Conservation (phyloP, 2,888 invertebrate species). For the Deilephila porcellus region DNA sequence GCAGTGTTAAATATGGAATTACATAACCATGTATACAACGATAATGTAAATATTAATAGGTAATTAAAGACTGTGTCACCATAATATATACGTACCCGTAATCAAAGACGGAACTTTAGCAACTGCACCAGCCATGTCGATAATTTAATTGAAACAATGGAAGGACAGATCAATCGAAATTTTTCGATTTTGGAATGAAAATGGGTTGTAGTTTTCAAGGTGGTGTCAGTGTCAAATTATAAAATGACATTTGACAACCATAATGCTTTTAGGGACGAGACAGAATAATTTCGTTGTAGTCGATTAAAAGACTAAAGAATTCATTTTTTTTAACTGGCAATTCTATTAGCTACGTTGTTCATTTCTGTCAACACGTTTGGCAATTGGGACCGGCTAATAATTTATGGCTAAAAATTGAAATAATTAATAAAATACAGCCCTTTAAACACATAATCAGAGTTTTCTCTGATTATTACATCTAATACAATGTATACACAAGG, state of each 20-base stretch:
- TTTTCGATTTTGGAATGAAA: constrained; percentile 61
- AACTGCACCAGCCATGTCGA: constrained; percentile 72
- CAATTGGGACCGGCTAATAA: constrained; percentile 50
- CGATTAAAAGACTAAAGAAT: constrained; percentile 18
- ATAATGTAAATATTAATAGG: constrained; percentile 30
- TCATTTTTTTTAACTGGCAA: constrained; percentile 43
- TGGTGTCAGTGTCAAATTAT: constrained; percentile 37
- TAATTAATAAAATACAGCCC: background rate
- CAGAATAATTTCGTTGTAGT: background rate
- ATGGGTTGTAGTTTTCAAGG: constrained; percentile 28
- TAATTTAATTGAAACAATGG: constrained; percentile 64
- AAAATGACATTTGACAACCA: background rate
- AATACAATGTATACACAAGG: constrained; percentile 60
- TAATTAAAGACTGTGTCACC: background rate
- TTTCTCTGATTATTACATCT: constrained; percentile 9
- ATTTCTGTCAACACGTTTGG: constrained; percentile 61
- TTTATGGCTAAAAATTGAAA: constrained; percentile 1
- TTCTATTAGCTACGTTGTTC: constrained; percentile 67
- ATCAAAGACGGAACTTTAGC: constrained; percentile 71
- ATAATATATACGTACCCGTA: constrained; percentile 67
- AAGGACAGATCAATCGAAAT: constrained; percentile 46
- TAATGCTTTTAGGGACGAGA: background rate
- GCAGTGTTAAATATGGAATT: constrained; percentile 51
- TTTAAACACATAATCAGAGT: constrained; percentile 7
- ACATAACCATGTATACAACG: constrained; percentile 64